These are phyloP conservation scores for Hybos culiciformis DNA, from an alignment of 2,888 invertebrate genomes.

Conservation along the genomic window DNA sequence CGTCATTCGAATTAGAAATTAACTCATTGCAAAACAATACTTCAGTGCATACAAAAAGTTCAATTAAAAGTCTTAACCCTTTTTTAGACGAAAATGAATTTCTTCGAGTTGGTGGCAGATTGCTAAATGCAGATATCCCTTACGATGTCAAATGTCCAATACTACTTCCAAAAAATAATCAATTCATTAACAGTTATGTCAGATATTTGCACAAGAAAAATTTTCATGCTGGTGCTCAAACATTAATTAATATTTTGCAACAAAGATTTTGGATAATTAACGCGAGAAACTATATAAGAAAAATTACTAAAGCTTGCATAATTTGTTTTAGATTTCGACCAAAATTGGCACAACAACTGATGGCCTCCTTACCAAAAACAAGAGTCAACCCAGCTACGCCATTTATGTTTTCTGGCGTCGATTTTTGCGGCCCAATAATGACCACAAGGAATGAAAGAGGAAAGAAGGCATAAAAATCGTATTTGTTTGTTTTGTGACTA, in stretches of 20 bases:
- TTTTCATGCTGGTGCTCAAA: no score
- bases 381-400: constrained; percentile 4
- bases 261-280: no score
- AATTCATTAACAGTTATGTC: no score
- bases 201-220: no score
- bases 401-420: background rate
- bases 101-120: constrained; percentile 3
- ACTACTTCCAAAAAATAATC: constrained; percentile 1
- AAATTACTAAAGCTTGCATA: background rate
- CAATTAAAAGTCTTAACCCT: background rate
- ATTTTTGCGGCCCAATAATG: constrained; percentile 9
- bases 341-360: constrained; percentile 8
- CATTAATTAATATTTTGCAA: no score
- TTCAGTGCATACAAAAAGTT: background rate
- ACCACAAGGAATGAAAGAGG: constrained; percentile 8
- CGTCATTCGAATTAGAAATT: no score
- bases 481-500: constrained; percentile 1
- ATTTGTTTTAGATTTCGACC: constrained; percentile 3
- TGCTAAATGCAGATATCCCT: background rate
- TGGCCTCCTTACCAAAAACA: constrained; percentile 18
- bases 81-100: constrained; percentile 5
- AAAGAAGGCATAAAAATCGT: constrained; percentile 7
- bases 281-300: constrained; percentile 4
- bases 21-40: background rate
- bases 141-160: constrained; percentile 6